Percentiles rank a stretch among this genome's conserved stretches.
Conservation (phyloP, 2,888 invertebrate species). For the Lissocephala sabroskyi region DNA sequence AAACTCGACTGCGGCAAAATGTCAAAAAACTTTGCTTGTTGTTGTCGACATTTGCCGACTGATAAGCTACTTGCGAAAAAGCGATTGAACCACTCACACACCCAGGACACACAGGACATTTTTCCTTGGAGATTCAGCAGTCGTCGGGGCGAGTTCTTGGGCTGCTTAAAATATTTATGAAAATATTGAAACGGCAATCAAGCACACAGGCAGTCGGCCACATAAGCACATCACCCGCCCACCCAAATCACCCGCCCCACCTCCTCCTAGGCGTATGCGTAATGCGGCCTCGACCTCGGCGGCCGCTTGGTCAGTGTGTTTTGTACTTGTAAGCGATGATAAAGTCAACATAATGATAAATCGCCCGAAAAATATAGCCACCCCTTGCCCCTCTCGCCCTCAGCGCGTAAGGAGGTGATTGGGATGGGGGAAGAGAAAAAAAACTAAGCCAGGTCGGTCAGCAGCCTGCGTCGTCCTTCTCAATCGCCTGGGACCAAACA, state of each 20-base stretch:
- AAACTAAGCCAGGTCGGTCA: no score
- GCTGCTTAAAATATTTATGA: conserved; percentile 64
- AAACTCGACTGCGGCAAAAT: conserved; percentile 12
- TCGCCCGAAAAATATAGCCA: conserved; percentile 30
- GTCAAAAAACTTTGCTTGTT: conserved; percentile 6
- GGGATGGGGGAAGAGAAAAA: no score
- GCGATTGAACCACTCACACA: conserved; percentile 23
- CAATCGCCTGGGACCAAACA: conserved; percentile 3
- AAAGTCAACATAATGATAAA: conserved; percentile 64
- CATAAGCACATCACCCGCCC: conserved; percentile 51
- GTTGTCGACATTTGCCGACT: conserved; percentile 13
- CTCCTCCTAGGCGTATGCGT: conserved; percentile 58
- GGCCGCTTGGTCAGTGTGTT: neutral
- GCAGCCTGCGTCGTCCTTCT: no score
- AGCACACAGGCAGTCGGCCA: neutral
- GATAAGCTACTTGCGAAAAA: conserved; percentile 60
- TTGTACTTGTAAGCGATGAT: conserved; percentile 35
- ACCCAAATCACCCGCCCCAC: no score
- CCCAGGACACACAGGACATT: no score
- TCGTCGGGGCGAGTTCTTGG: conserved; percentile 4
- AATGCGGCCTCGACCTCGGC: conserved; percentile 16
- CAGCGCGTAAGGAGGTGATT: no score
- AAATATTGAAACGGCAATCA: conserved; percentile 13
- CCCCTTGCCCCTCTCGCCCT: no score
- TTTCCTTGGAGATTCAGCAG: no score